A percentile compares a stretch with the other conserved stretches of the same genome.
phyloP scores from a whole-genome alignment of 1,140 invertebrate species.

The Sitobion miscanthi region DNA sequence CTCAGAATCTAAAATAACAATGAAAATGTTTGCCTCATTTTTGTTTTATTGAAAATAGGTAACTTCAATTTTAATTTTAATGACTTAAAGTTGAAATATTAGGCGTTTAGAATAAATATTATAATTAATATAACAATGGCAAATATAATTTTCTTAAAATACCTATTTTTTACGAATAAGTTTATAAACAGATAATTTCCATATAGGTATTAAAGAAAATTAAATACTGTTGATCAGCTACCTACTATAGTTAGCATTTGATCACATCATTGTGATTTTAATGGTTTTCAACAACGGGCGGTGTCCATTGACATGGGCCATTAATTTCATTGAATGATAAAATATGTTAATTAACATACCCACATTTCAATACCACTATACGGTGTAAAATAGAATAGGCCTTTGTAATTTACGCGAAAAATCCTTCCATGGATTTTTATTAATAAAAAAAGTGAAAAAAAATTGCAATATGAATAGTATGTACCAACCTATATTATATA shows the following conservation, averaged over 20 bases:
- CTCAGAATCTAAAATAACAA: too few species aligned
- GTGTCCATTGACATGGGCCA: slow-evolving; percentile 28
- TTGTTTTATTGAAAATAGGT: too few species aligned
- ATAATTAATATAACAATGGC: not conserved
- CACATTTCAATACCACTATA: not conserved
- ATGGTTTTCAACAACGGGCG: slow-evolving; percentile 16
- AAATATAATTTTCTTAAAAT: not conserved
- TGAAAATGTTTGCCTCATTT: too few species aligned
- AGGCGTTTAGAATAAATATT: too few species aligned
- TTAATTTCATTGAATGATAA: slow-evolving; percentile 34
- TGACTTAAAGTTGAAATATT: too few species aligned
- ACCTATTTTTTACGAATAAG: not conserved
- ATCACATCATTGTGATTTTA: not conserved
- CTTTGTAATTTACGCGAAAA: not conserved
- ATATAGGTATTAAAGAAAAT: not conserved
- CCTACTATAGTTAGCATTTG: too few species aligned
- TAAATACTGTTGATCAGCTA: not conserved
- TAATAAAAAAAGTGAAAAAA: not conserved
- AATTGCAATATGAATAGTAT: not conserved
- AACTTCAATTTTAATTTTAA: too few species aligned
- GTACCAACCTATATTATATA: not conserved
- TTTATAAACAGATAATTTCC: not conserved
- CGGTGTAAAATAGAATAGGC: not conserved
- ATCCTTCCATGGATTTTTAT: not conserved
- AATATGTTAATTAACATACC: slow-evolving; percentile 24